phyloP scores from a whole-genome alignment of 2,113 vertebrate species.

The Barbus barbus region DNA sequence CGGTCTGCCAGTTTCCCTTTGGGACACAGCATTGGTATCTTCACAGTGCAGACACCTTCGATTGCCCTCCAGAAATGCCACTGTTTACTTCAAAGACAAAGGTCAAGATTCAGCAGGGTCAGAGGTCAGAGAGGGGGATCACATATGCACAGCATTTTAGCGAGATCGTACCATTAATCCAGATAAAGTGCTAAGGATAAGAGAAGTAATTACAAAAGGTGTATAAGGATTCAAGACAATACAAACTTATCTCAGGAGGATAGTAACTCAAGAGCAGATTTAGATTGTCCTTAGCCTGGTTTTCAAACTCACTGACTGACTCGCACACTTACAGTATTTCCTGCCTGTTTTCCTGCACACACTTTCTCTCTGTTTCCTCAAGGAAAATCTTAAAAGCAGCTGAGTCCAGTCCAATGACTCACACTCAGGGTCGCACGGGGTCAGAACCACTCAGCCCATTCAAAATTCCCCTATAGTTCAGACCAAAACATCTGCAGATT shows the following conservation, averaged over 20 bases:
- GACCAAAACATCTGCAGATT: constrained; percentile 32
- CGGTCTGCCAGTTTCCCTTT: not conserved
- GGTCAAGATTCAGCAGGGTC: constrained; percentile 52
- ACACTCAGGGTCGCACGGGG: not conserved
- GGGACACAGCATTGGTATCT: constrained; percentile 37
- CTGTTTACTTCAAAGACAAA: constrained; percentile 55
- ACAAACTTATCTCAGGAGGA: constrained; percentile 63
- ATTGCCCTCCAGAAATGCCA: constrained; percentile 28
- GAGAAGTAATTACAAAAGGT: constrained; percentile 63
- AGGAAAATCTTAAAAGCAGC: constrained; percentile 32
- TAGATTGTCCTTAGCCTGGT: constrained; percentile 57
- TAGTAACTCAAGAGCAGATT: constrained; percentile 65
- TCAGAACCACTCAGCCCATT: not conserved
- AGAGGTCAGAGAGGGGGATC: constrained; percentile 24
- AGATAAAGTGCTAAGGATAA: constrained; percentile 62
- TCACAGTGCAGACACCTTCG: constrained; percentile 30
- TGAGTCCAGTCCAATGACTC: constrained; percentile 8
- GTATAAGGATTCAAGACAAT: constrained; percentile 35
- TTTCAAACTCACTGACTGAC: constrained; percentile 24
- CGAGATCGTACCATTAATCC: constrained; percentile 49
- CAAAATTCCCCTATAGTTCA: not conserved
- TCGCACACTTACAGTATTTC: not conserved
- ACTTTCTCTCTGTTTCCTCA: constrained; percentile 13
- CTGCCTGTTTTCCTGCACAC: constrained; percentile 24
- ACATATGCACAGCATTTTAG: constrained; percentile 41